Conservation (phyloP, 2,888 invertebrate species). For the Leptogaster cylindrica region DNA sequence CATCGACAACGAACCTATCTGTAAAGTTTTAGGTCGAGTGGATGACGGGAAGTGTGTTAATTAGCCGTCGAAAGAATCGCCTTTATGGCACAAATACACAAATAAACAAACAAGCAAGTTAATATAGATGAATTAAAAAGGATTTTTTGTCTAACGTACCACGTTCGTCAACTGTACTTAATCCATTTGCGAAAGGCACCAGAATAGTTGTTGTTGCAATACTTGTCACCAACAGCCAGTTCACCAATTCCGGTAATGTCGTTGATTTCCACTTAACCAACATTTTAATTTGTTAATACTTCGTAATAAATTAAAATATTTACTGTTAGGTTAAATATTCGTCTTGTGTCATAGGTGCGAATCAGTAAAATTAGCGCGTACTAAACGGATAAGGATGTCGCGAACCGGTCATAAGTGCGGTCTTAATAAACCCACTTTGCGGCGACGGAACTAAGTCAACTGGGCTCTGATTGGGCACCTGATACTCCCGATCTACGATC, state of each 20-base stretch:
- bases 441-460: constrained; percentile 3
- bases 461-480: constrained; percentile 17
- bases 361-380: constrained; percentile 9
- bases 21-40: not conserved
- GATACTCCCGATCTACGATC: not conserved
- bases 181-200: constrained; percentile 43
- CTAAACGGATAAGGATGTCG: constrained; percentile 10
- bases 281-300: constrained; percentile 31
- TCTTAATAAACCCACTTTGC: constrained; percentile 10
- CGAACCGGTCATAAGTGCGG: constrained; percentile 8
- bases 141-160: constrained; percentile 41
- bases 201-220: constrained; percentile 8
- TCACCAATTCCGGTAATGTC: constrained; percentile 41
- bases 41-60: too few relatives aligned
- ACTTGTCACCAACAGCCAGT: constrained; percentile 40
- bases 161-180: constrained; percentile 46
- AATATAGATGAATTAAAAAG: too few relatives aligned
- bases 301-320: constrained; percentile 15
- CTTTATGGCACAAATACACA: too few relatives aligned
- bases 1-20: not conserved
- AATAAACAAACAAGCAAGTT: too few relatives aligned
- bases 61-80: too few relatives aligned
- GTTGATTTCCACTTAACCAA: constrained; percentile 45
- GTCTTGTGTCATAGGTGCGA: constrained; percentile 36
- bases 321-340: constrained; percentile 28